phyloP scores from a whole-genome alignment of 2,113 vertebrate species.

The Melanerpes aurifrons region DNA sequence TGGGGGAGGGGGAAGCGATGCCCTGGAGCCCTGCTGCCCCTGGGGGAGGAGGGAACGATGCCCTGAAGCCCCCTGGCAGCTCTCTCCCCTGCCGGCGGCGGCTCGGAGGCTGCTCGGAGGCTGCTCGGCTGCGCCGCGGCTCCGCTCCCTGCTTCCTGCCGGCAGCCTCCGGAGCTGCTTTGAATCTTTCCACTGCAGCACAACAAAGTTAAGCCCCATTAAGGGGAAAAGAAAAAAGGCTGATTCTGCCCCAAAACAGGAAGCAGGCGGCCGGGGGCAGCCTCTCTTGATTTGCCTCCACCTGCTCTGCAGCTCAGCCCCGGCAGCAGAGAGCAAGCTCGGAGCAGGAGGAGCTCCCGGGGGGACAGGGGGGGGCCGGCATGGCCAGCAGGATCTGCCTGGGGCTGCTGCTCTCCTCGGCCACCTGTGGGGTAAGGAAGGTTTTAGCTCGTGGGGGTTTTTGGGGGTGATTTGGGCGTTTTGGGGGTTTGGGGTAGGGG shows the following conservation, averaged over 20 bases:
- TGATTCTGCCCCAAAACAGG: background rate
- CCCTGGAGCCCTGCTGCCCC: too few relatives aligned
- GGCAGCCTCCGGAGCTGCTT: background rate
- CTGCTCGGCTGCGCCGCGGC: too few relatives aligned
- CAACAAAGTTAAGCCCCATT: too few relatives aligned
- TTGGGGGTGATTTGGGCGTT: fast-evolving
- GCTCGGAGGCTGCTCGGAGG: too few relatives aligned
- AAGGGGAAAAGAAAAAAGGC: too few relatives aligned
- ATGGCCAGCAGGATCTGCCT: background rate
- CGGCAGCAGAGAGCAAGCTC: fast-evolving
- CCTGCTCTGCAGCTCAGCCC: background rate
- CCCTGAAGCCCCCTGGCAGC: too few relatives aligned
- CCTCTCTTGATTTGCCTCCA: background rate
- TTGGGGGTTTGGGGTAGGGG: background rate
- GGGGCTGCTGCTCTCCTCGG: background rate
- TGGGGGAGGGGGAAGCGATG: too few relatives aligned
- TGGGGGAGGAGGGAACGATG: too few relatives aligned
- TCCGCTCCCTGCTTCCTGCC: too few relatives aligned
- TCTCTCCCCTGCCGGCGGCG: too few relatives aligned
- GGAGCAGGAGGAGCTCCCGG: background rate
- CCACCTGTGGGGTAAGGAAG: background rate
- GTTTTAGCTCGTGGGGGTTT: too few relatives aligned
- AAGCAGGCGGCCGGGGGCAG: background rate
- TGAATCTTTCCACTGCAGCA: background rate
- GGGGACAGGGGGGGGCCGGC: background rate